Evolutionary conservation across 2,888 invertebrate species (phyloP).

Genomic region (Syritta pipiens): DNA sequence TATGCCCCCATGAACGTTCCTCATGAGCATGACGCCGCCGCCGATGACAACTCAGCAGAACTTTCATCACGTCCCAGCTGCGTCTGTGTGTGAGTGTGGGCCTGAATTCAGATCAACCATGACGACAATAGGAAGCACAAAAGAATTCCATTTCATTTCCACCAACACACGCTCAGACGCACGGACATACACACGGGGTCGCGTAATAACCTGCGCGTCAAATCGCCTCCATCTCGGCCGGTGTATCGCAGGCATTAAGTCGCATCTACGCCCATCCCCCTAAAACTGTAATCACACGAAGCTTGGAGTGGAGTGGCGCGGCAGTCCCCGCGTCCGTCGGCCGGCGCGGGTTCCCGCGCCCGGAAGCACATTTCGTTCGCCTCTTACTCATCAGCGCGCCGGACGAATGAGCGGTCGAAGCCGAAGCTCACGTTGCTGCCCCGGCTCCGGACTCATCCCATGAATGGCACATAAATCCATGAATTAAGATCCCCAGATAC

Average conservation of each 20-base stretch:
- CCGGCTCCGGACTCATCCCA: not conserved
- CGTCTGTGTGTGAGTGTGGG: constrained; percentile 23
- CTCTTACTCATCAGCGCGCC: constrained; percentile 31
- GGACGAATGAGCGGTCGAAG: constrained; percentile 5
- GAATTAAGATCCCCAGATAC: constrained; percentile 70
- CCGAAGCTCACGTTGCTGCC: constrained; percentile 45
- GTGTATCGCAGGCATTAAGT: constrained; percentile 57
- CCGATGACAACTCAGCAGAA: constrained; percentile 34
- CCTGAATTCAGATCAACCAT: constrained; percentile 30
- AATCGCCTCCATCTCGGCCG: constrained; percentile 52
- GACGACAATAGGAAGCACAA: constrained; percentile 23
- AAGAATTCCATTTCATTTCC: constrained; percentile 10
- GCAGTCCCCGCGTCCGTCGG: not conserved
- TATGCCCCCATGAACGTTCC: constrained; percentile 48
- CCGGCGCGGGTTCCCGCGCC: constrained; percentile 48
- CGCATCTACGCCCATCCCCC: constrained; percentile 55
- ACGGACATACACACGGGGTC: constrained; percentile 27
- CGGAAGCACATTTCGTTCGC: constrained; percentile 58
- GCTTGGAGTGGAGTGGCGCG: constrained; percentile 26
- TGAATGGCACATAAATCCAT: constrained; percentile 69
- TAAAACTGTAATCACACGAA: constrained; percentile 48
- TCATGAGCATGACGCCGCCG: constrained; percentile 48
- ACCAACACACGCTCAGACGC: constrained; percentile 2
- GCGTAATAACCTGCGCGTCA: constrained; percentile 50
- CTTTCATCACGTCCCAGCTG: constrained; percentile 57